Conservation (phyloP, 37 sponge, comb jelly and placozoan genomes). For the Aphrocallistes beatrix region DNA sequence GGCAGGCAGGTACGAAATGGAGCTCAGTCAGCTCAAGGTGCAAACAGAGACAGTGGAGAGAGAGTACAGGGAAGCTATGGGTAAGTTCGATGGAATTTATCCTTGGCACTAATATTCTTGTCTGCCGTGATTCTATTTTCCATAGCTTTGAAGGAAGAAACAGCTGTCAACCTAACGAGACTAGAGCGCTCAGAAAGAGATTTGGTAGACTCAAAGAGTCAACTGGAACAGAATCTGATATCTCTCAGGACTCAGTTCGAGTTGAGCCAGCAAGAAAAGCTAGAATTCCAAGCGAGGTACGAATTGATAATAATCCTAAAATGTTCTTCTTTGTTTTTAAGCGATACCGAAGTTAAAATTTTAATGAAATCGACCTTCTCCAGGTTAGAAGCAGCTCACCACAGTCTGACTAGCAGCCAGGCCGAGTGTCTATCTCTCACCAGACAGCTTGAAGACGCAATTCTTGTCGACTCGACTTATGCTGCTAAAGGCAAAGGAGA, state of each 20-base stretch:
- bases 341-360: neutral
- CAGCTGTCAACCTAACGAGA: neutral
- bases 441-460: slow-evolving; percentile 9
- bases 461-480: neutral
- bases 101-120: neutral
- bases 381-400: neutral
- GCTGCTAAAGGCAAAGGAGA: neutral
- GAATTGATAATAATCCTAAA: neutral
- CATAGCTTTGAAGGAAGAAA: neutral
- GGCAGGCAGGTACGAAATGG: neutral
- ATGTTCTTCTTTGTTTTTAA: neutral
- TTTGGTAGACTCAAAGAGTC: neutral
- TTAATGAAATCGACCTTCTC: neutral
- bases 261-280: slow-evolving; percentile 3
- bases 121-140: neutral
- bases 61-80: neutral
- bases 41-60: neutral
- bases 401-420: slow-evolving; percentile 11
- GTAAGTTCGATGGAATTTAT: neutral
- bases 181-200: neutral
- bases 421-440: neutral
- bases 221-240: neutral
- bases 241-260: neutral
- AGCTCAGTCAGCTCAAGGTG: neutral
- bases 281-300: slow-evolving; percentile 2